These are phyloP conservation scores for Nomada goodeniana DNA, from an alignment of 2,888 invertebrate genomes.

Conservation along the genomic window DNA sequence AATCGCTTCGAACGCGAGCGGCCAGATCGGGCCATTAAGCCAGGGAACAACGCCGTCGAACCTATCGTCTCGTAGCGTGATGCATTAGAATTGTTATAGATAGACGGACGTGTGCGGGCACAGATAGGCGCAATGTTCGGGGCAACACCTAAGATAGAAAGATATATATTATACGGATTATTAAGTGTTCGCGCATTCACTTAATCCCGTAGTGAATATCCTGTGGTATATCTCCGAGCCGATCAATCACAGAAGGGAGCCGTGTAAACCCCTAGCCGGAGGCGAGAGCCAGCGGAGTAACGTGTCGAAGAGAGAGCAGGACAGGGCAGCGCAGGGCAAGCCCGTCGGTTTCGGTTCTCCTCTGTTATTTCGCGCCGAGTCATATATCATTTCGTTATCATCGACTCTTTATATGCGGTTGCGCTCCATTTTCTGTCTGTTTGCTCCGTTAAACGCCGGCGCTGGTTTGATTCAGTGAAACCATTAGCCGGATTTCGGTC, in stretches of 20 bases:
- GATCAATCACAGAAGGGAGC: conserved; percentile 81
- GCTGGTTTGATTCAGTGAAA: conserved; percentile 81
- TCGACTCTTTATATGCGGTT: conserved; percentile 85
- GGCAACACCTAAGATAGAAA: conserved; percentile 43
- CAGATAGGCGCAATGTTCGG: conserved; percentile 15
- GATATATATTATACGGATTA: conserved; percentile 75
- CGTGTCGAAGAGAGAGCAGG: conserved; percentile 19
- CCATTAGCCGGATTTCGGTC: conserved; percentile 82
- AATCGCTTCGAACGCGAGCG: background rate
- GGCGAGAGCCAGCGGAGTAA: conserved; percentile 21
- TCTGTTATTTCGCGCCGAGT: conserved; percentile 82
- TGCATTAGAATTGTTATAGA: background rate
- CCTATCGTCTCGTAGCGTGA: background rate
- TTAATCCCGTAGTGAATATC: conserved; percentile 83
- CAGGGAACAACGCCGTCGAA: background rate
- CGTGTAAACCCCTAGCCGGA: conserved; percentile 55
- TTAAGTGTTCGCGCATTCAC: conserved; percentile 82
- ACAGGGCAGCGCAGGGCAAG: conserved; percentile 41
- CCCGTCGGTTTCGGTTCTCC: conserved; percentile 66
- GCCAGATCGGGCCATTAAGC: background rate
- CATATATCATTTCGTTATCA: conserved; percentile 85
- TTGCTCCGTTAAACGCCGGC: conserved; percentile 82
- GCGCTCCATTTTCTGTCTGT: conserved; percentile 84
- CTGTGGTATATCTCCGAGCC: conserved; percentile 82
- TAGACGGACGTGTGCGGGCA: background rate